Conservation (phyloP, 2,888 invertebrate species). For the Crossocerus cetratus region DNA sequence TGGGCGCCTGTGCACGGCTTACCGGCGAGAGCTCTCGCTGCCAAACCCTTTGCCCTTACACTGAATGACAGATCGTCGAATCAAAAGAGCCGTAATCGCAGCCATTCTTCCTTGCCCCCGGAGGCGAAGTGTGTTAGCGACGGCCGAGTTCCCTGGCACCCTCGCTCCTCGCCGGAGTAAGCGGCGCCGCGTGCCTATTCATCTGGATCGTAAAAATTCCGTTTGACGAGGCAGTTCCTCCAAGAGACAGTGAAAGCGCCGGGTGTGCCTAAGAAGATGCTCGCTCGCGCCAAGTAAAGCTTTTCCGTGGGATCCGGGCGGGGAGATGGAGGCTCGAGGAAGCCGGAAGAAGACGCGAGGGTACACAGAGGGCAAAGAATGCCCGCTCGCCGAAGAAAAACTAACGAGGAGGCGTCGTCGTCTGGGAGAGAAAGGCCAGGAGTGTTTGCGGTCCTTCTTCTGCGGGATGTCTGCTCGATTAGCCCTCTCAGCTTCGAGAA, state of each 20-base stretch:
- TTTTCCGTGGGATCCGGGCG: no score
- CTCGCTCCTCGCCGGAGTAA: background rate
- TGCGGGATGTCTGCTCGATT: conserved; percentile 47
- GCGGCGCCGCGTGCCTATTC: background rate
- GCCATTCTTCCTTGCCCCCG: background rate
- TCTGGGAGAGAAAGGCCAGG: background rate
- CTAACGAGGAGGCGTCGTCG: conserved; percentile 13
- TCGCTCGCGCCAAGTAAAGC: background rate
- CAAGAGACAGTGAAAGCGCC: background rate
- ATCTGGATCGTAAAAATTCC: conserved; percentile 2
- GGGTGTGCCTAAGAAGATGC: no score
- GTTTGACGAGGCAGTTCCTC: background rate
- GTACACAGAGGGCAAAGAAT: background rate
- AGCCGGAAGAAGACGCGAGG: background rate
- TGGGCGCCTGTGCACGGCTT: background rate
- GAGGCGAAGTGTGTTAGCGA: background rate
- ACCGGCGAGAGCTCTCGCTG: background rate
- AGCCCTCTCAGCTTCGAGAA: conserved; percentile 54
- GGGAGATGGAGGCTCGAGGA: background rate
- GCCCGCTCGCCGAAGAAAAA: background rate
- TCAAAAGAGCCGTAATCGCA: background rate
- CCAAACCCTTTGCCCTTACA: no score
- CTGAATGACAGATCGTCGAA: background rate
- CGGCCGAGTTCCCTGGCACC: background rate
- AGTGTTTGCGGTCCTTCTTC: background rate